Evolutionary conservation across 2,888 invertebrate species (phyloP), one percentile per base, ranked within the genome.

Genomic region (Bellardia pandia): DNA sequence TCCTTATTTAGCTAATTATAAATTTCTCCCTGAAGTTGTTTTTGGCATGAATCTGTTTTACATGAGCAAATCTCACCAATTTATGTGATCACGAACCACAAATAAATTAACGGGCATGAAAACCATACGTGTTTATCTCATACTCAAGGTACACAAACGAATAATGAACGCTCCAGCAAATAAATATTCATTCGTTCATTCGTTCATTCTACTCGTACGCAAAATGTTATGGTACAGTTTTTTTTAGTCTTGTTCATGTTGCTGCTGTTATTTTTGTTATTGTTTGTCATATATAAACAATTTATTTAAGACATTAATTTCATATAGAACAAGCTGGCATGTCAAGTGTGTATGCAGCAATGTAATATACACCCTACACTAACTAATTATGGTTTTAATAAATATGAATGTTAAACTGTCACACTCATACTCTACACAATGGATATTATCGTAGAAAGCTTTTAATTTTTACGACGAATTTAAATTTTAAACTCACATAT

Each of bases 21-120:
- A 79, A 9, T 30, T 58, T 58, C 40, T 13, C 8, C 60, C 58
- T 69, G 8, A 48, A 68, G 30, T 58, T 60, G 66, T 42, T 77
- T 66, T 58, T 23, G 23, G 16, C 33, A 66, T 74, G 40, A 71
- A 80, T 62, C 16, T 66, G 45, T 74, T 66, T 56, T 58, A 66
- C 64, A 58, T 81, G 74, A 48, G 48, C 56, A 60, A 74, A 68
- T 81, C 58, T 58, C 58, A 23, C n/a, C 80, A 75, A 40, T 66
- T 86, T 81, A 51, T 72, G 71, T 74, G 72, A 81, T 68, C 86
- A 81, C 86, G 86, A 81, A 81, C 58, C 72, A 53, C 76, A 77
- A 78, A 77, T 81, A 81, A 86, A 81, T 86, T 81, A 86, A 81
- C 72, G 74, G 51, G 3, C 68, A 75, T 81, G 74, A n/a, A 78